Evolutionary conservation across 2,113 vertebrate genomes (phyloP).

Genomic region (Tringa solitaria): DNA sequence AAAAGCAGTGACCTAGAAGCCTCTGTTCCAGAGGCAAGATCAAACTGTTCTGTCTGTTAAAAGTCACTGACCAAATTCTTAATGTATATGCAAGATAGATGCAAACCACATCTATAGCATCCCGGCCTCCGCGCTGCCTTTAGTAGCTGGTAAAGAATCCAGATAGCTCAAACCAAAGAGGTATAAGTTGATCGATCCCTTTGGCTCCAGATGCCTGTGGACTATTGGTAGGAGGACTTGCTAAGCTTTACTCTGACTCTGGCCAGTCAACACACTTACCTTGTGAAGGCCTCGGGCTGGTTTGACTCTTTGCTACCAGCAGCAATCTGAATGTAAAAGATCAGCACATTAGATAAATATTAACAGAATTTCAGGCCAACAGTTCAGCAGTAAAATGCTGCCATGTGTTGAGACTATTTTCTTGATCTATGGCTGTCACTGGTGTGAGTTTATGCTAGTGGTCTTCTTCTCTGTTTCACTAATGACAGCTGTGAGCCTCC

Average conservation of each 20-base stretch:
- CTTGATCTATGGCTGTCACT: slow-evolving; percentile 1
- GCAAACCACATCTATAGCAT: neutral
- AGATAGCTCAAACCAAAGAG: neutral
- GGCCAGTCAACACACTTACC: neutral
- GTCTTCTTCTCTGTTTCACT: slow-evolving; percentile 4
- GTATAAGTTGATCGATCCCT: neutral
- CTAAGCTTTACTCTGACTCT: neutral
- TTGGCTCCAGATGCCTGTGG: neutral
- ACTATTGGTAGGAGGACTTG: neutral
- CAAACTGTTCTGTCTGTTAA: neutral
- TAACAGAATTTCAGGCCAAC: neutral
- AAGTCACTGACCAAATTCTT: neutral
- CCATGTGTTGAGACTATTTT: neutral
- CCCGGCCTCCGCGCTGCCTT: neutral
- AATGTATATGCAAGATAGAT: too few relatives aligned
- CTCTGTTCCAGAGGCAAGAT: neutral
- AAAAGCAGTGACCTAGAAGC: neutral
- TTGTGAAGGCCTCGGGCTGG: neutral
- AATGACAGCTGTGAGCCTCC: slow-evolving; percentile 47
- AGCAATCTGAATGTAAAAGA: neutral
- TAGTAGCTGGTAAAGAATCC: neutral
- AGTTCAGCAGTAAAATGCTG: neutral
- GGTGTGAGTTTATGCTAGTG: neutral
- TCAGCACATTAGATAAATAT: slow-evolving; percentile 6
- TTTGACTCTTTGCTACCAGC: neutral